phyloP scores from a whole-genome alignment of 1,140 invertebrate species.

The Papilio polyxenes region DNA sequence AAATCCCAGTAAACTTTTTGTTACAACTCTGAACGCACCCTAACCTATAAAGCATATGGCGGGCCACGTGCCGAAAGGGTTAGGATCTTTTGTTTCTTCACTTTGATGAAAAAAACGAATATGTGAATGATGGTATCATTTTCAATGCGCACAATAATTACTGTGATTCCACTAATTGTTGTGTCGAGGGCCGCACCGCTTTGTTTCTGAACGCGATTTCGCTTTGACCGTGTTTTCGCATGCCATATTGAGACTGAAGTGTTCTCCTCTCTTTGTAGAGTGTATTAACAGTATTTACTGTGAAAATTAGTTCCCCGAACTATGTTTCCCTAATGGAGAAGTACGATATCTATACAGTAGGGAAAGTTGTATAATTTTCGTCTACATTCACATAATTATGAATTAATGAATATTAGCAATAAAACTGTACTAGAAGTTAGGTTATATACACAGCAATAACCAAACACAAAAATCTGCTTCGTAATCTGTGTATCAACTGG shows the following conservation, averaged over 20 bases:
- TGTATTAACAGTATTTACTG: constrained; percentile 35
- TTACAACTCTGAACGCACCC: constrained; percentile 36
- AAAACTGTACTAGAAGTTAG: no score
- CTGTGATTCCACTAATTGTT: constrained; percentile 75
- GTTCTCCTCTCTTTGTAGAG: constrained; percentile 46
- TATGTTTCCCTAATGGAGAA: background rate
- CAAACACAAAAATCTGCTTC: no score
- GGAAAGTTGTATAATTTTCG: background rate
- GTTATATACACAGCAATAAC: no score
- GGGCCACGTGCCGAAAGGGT: constrained; percentile 70
- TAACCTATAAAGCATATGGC: constrained; percentile 53
- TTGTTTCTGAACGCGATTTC: constrained; percentile 68
- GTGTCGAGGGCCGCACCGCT: constrained; percentile 54
- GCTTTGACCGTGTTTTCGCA: constrained; percentile 74
- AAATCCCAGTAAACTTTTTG: constrained; percentile 50
- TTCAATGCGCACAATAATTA: constrained; percentile 72
- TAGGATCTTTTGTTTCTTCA: constrained; percentile 59
- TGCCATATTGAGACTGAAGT: constrained; percentile 71
- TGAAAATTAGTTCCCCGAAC: background rate
- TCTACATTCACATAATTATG: background rate
- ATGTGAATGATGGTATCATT: constrained; percentile 72
- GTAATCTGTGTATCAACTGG: no score
- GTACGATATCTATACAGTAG: background rate
- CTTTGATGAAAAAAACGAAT: constrained; percentile 58
- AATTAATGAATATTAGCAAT: no score